These are phyloP conservation scores for Scopus umbretta DNA, from an alignment of 2,113 vertebrate genomes.

Conservation along the genomic window DNA sequence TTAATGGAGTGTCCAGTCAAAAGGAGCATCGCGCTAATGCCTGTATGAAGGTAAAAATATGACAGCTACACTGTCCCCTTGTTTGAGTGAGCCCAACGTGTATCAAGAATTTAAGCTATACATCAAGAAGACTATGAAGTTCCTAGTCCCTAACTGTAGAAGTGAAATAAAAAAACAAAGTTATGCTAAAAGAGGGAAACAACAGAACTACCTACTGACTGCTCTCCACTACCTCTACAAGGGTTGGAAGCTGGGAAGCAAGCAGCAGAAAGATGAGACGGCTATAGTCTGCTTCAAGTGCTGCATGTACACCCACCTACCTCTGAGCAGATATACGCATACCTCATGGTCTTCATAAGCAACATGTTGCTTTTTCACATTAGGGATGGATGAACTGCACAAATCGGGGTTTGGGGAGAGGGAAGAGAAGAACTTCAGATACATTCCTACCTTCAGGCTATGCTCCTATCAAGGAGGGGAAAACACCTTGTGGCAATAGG, in stretches of 20 bases:
- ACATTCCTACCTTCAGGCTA: not conserved
- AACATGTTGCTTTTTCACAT: fast-evolving
- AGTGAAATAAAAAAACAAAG: not conserved
- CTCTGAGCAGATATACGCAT: not conserved
- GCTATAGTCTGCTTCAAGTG: not conserved
- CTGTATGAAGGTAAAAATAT: not conserved
- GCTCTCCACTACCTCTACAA: not conserved
- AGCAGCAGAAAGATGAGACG: not conserved
- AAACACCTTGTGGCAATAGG: not conserved
- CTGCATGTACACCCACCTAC: not conserved
- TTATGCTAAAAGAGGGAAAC: not conserved
- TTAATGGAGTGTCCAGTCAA: not conserved
- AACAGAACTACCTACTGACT: not conserved
- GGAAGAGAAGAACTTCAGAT: not conserved
- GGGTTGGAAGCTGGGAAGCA: not conserved
- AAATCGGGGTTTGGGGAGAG: not conserved
- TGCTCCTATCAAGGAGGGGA: not conserved
- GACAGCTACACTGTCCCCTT: not conserved
- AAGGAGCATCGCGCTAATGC: not conserved
- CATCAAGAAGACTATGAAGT: not conserved
- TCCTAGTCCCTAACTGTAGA: not conserved
- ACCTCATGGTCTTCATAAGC: not conserved
- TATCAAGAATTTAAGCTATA: not conserved
- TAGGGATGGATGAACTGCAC: not conserved
- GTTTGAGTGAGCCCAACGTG: not conserved